Percentiles rank a stretch among this genome's conserved stretches.
Evolutionary conservation across 1,140 invertebrate species (phyloP).

Genomic region (Mizuhopecten yessoensis): DNA sequence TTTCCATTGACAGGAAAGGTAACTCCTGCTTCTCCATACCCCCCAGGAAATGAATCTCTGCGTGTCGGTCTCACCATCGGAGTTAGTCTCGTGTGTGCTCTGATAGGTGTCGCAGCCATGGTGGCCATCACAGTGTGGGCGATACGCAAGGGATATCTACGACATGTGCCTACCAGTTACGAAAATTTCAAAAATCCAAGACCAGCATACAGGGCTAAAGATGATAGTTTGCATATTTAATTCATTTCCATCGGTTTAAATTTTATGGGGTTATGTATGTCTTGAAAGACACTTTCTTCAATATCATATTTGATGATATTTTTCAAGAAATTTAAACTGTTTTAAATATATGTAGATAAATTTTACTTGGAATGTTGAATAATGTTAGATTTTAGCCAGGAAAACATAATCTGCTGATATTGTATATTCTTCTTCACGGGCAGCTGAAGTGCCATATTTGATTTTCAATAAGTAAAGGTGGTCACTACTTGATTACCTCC

Average conservation of each 20-base stretch:
- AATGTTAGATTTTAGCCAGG: too few relatives aligned
- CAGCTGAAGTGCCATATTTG: too few relatives aligned
- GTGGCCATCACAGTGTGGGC: conserved; percentile 45
- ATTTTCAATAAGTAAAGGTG: too few relatives aligned
- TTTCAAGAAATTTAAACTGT: too few relatives aligned
- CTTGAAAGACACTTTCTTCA: too few relatives aligned
- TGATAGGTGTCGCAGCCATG: conserved; percentile 51
- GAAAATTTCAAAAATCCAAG: conserved; percentile 59
- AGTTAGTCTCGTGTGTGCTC: conserved; percentile 33
- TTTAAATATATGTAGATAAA: too few relatives aligned
- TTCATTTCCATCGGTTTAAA: too few relatives aligned
- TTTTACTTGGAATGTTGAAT: too few relatives aligned
- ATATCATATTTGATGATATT: too few relatives aligned
- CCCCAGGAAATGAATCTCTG: neutral
- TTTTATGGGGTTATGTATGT: too few relatives aligned
- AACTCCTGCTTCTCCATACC: neutral
- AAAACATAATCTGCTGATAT: too few relatives aligned
- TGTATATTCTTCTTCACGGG: neutral
- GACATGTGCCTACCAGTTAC: conserved; percentile 59
- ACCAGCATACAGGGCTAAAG: conserved; percentile 52
- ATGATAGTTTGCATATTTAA: conserved; percentile 59
- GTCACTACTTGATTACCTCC: too few relatives aligned
- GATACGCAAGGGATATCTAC: conserved; percentile 56
- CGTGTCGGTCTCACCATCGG: conserved; percentile 53
- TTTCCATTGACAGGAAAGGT: neutral